Evolutionary conservation across 1,140 invertebrate species (phyloP).

Genomic region (Meloidogyne hapla): DNA sequence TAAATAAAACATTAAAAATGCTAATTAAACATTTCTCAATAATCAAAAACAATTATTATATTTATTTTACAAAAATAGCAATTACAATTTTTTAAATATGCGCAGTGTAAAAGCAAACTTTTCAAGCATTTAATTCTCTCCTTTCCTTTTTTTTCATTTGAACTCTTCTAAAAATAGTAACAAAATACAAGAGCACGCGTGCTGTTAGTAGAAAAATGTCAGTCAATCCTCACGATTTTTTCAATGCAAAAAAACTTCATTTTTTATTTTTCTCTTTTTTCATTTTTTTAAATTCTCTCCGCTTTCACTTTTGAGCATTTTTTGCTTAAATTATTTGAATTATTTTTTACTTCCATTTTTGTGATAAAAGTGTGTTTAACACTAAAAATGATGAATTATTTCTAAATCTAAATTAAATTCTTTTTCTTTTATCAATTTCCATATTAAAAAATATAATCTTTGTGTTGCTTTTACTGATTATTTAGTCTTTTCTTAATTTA

Average conservation of each 20-base stretch:
- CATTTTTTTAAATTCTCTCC: background rate
- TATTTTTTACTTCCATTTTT: background rate
- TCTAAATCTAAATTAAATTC: background rate
- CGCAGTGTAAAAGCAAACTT: background rate
- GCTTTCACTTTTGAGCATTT: background rate
- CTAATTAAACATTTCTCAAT: no score
- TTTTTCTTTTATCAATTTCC: slow-evolving; percentile 4
- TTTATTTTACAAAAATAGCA: background rate
- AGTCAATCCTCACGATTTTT: background rate
- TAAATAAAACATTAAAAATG: no score
- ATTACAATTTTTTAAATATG: background rate
- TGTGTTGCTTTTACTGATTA: no score
- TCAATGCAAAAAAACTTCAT: background rate
- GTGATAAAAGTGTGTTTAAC: background rate
- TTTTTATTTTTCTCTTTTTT: background rate
- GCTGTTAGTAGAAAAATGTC: background rate
- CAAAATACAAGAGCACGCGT: background rate
- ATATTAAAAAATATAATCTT: background rate
- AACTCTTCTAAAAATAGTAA: slow-evolving; percentile 3
- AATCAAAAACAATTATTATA: no score
- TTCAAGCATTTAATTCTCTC: background rate
- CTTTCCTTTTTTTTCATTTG: background rate
- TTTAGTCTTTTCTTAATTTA: background rate
- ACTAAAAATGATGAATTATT: background rate
- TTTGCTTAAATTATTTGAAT: background rate